phyloP scores from a whole-genome alignment of 92 coral and sea anemone genomes.

The Zoanthus sansibaricus region DNA sequence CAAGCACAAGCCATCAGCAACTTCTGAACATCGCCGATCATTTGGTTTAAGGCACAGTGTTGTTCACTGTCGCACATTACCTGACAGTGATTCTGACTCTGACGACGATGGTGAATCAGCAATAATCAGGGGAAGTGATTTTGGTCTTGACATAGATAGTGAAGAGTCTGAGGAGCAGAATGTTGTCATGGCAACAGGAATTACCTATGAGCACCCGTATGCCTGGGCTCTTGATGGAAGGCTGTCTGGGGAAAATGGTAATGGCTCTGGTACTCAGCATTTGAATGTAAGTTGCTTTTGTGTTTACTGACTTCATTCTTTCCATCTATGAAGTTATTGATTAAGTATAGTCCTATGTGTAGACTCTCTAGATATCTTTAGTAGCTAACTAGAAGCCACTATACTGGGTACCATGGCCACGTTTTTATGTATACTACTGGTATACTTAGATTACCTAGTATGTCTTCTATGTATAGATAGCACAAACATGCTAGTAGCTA shows the following conservation, averaged over 20 bases:
- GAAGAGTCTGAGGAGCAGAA: slow-evolving; percentile 78
- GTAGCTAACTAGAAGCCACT: no score
- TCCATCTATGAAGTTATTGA: background rate
- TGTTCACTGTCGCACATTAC: slow-evolving; percentile 38
- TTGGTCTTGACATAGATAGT: slow-evolving; percentile 79
- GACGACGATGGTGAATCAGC: slow-evolving; percentile 38
- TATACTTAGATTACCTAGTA: no score
- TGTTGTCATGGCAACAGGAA: slow-evolving; percentile 87
- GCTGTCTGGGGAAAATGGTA: slow-evolving; percentile 60
- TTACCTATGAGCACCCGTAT: slow-evolving; percentile 86
- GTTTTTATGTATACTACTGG: no score
- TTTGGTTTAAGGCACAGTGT: slow-evolving; percentile 24
- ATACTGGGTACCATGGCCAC: no score
- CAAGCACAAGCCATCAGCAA: slow-evolving; percentile 41
- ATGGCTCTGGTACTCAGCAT: slow-evolving; percentile 9
- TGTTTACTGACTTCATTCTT: background rate
- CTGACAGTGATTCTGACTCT: slow-evolving; percentile 78
- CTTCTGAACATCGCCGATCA: slow-evolving; percentile 34
- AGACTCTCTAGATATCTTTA: no score
- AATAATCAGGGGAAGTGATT: slow-evolving; percentile 42
- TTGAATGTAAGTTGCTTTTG: slow-evolving; percentile 56
- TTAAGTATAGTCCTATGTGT: no score
- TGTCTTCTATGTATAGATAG: no score
- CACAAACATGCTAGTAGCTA: no score
- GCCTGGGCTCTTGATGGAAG: slow-evolving; percentile 94